Base-by-base conservation (phyloP, 2,797 vertebrate genomes). In the Cuniculus paca region DNA sequence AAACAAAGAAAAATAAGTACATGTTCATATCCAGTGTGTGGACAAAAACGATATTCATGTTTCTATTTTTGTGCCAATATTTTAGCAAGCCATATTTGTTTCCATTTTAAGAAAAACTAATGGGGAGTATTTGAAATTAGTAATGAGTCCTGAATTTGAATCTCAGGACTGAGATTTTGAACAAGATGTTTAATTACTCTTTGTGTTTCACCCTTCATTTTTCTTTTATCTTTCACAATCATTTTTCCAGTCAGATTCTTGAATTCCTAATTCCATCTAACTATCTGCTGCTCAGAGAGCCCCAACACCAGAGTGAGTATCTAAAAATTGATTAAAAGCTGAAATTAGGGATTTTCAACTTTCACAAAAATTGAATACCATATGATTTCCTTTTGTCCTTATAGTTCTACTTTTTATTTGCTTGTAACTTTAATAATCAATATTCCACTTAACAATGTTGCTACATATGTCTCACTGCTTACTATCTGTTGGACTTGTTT, bases 131-230 rank as follows among this genome's bases (percentile, higher is more conserved):
- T 81, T 77, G 60, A 61, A 81, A 95, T 50, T n/a, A 85, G 14
- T 72, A 95, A 39, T 95, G 88, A 74, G 68, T 77, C 34, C 36
- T 78, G 39, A 28, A 82, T 72, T 96, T 84, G 20, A 84, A 77
- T 91, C 63, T 78, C 26, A 48, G 50, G 20, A 85, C 58, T 80
- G 16, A 77, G 31, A 56, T 80, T 75, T 81, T 72, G 50, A 85
- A 45, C 24, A 65, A 84, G 36, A 61, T 54, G 58, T 72, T 83
- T 28, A 36, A 82, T 83, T 14, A 54, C 36, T 60, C 70, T 92
- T 77, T 60, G 20, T 70, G 24, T 52, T 14, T 94, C 75, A 77
- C 36, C 9, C 9, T 92, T 72, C n/a, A 28, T 91, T 90, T 24
- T 68, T 48, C 14, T 65, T 87, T 79, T 52, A 24, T 45, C 28